Evolutionary conservation across 1,140 invertebrate species (phyloP).

Genomic region (Drosophila virilis): DNA sequence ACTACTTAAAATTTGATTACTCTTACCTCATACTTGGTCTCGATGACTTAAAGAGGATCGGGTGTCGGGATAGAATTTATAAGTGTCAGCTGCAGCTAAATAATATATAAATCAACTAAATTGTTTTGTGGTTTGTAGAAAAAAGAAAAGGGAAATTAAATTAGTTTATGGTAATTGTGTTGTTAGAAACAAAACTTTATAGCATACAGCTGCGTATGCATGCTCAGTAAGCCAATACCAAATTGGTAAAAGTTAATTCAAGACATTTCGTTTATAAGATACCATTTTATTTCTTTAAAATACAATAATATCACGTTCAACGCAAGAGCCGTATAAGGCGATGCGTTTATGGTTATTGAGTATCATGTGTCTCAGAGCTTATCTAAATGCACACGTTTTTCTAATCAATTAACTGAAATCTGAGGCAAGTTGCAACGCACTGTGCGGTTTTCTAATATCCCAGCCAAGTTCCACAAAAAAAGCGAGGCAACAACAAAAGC

Average conservation of each 20-base stretch:
- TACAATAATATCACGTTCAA: background rate
- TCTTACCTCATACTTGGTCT: no score
- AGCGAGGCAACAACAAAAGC: slow-evolving; percentile 22
- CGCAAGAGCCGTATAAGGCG: background rate
- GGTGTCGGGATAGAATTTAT: no score
- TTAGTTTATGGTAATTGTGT: slow-evolving; percentile 3
- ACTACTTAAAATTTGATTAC: background rate
- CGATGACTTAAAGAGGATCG: no score
- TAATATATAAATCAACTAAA: no score
- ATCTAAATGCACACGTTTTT: slow-evolving; percentile 51
- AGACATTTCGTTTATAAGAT: background rate
- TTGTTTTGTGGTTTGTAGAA: no score
- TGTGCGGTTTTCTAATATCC: slow-evolving; percentile 61
- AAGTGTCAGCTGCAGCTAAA: no score
- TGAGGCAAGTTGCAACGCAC: slow-evolving; percentile 39
- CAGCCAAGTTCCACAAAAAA: slow-evolving; percentile 19
- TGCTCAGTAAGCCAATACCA: background rate
- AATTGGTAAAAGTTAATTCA: background rate
- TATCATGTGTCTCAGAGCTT: background rate
- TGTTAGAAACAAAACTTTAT: background rate
- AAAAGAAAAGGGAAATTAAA: background rate
- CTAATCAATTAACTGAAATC: slow-evolving; percentile 79
- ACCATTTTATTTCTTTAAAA: slow-evolving; percentile 2
- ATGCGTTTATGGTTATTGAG: background rate
- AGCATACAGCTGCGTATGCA: background rate